Conservation (phyloP, 2,113 vertebrate genomes). For the Limnothrissa miodon region DNA sequence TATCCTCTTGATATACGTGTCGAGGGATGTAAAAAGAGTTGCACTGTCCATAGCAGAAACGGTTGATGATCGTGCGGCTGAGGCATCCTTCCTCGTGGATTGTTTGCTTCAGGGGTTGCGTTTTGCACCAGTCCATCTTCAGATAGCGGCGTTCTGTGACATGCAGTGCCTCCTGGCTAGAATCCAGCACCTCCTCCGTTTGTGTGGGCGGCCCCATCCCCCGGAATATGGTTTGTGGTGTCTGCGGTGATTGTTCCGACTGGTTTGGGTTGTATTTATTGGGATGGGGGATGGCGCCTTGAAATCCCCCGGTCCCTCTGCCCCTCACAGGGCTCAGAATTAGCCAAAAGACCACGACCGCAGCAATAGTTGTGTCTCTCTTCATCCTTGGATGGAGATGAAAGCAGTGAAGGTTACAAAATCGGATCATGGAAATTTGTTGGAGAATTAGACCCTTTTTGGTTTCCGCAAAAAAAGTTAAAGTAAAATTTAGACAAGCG, state of each 20-base stretch:
- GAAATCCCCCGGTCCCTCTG: constrained; percentile 70
- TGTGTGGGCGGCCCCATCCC: constrained; percentile 71
- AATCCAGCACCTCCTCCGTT: constrained; percentile 89
- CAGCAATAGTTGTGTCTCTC: constrained; percentile 61
- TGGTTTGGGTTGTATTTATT: constrained; percentile 85
- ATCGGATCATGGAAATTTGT: background rate
- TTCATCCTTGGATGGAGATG: constrained; percentile 68
- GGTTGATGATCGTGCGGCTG: constrained; percentile 89
- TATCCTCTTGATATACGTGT: constrained; percentile 85
- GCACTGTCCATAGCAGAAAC: constrained; percentile 97
- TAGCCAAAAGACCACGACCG: constrained; percentile 69
- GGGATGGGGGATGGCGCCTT: constrained; percentile 82
- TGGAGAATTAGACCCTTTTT: background rate
- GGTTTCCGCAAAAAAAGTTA: background rate
- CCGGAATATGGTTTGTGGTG: constrained; percentile 71
- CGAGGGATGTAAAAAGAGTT: constrained; percentile 97
- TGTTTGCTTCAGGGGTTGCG: constrained; percentile 93
- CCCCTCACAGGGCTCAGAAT: constrained; percentile 66
- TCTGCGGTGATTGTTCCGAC: constrained; percentile 76
- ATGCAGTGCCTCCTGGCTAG: constrained; percentile 92
- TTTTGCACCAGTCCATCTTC: constrained; percentile 95
- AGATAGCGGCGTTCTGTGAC: constrained; percentile 94
- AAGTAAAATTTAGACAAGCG: background rate
- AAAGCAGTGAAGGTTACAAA: background rate
- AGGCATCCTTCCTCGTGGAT: constrained; percentile 90